Evolutionary conservation across 2,113 vertebrate genomes (phyloP).

Genomic region (Callipepla californica): DNA sequence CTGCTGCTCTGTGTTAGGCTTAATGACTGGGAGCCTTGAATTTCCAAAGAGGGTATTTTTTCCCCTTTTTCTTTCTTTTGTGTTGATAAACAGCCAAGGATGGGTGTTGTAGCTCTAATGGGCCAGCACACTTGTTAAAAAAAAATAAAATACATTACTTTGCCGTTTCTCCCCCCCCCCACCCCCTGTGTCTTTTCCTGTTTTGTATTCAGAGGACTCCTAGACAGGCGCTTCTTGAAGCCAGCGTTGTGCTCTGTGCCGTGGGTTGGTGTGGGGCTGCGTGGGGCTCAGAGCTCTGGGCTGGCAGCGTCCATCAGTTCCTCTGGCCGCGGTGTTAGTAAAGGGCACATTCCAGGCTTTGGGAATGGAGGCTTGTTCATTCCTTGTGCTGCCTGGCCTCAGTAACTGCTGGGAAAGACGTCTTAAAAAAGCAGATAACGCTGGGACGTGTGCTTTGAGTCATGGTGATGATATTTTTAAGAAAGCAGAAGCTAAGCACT

Average conservation of each 20-base stretch:
- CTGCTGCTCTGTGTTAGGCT: background rate
- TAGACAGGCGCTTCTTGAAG: conserved; percentile 23
- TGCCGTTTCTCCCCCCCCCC: background rate
- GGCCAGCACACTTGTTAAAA: background rate
- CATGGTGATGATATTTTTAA: background rate
- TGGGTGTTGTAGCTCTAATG: background rate
- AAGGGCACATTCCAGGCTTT: conserved; percentile 2
- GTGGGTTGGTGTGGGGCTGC: background rate
- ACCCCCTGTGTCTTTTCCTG: background rate
- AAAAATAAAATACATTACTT: background rate
- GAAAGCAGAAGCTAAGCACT: background rate
- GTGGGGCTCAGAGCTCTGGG: background rate
- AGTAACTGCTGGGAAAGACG: background rate
- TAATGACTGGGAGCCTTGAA: background rate
- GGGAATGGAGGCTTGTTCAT: background rate
- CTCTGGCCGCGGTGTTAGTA: background rate
- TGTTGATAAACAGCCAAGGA: background rate
- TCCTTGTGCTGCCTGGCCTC: background rate
- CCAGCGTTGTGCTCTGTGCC: conserved; percentile 33
- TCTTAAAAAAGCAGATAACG: background rate
- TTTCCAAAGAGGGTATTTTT: background rate
- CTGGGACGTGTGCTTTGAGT: background rate
- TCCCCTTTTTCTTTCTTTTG: background rate
- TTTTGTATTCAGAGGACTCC: background rate
- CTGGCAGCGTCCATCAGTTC: background rate